Base-by-base conservation (phyloP, 2,888 invertebrate genomes). In the Temnothorax ravouxi region DNA sequence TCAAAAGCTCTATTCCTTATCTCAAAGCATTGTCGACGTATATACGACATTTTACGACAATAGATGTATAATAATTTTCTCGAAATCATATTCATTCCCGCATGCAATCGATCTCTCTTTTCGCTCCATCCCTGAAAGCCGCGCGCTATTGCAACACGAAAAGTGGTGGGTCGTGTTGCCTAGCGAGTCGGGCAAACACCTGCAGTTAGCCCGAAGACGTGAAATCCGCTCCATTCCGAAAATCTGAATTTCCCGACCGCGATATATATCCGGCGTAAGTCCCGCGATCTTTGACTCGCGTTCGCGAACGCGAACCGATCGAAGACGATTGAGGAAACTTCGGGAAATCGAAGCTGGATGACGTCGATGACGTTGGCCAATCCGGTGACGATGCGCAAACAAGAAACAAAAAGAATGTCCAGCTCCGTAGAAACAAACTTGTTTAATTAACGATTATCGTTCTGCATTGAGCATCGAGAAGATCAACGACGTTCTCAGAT, bases 21-120 rank as follows among this genome's bases (percentile, higher is more conserved):
- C 21, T 50, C 47, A 25, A 44, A 15, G 15, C 21, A 44, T 66
- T 15, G 15, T 25, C 15, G n/a, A 62, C n/a, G n/a, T 6, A 18
- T 4, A 38, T n/a, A 8, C 41, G 9, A 29, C 1, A 5, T 66
- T 66, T 25, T 66, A 66, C 13, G 15, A 52, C 34, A 50, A 52
- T 11, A 62, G 13, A n/a, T 8, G n/a, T n/a, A 71, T 13, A 21
- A 71, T 69, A 15, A 41, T 52, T 69, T 69, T 69, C 13, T 34
- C 3, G 8, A 50, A 13, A 69, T n/a, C 50, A 15, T 18, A 13
- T 69, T n/a, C 34, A 69, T 34, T 34, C 29, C 11, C 5, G 18
- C 3, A 50, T 47, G 3, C 29, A 66, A 66, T 50, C 11, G 25
- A 11, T 18, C 15, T 54, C 13, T 44, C 18, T 41, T 50, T 34